Evolutionary conservation across 2,113 vertebrate genomes (phyloP), one percentile per base, ranked within the genome.

Genomic region (Desmodus rotundus): DNA sequence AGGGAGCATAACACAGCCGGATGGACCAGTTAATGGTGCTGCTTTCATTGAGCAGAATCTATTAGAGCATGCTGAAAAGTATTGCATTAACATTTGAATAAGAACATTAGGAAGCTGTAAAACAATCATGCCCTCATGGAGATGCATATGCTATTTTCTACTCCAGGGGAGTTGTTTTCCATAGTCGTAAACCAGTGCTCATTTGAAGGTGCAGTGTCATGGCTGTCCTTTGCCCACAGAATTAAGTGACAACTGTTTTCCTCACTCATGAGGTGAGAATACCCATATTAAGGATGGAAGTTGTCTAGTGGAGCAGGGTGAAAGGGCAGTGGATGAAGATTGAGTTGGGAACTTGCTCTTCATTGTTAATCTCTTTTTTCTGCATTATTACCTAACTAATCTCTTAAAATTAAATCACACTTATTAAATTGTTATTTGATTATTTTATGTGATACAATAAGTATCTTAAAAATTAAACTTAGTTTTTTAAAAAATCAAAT

Each of bases 21-120:
- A 63, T 72, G 28, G 54, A 94, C 43, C 4, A 10, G 98, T 97
- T 96, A 63, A 50, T 26, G 1, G 68, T 54, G 24, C 97, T 54
- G 41, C 54, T 95, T 97, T 96, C 90, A 96, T 76, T 90, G 90
- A 97, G 97, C 52, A 3, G 93, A 87, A 95, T 89, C 87, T 95
- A 92, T 45, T 24, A 89, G 94, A 96, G 85, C 72, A 70, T 2
- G 77, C 61, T 90, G 91, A 93, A 85, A 97, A 96, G 43, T 81
- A 95, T 90, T 97, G 97, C 96, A 96, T 97, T 98, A 97, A 96
- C 76, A 95, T 96, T 95, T 97, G 87, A 97, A 93, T 65, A 93
- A 90, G 83, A 54, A 97, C 90, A 52, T 96, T 98, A 96, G 5
- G 4, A 96, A 74, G 45, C 87, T 88, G 41, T 77, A 86, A 76